Evolutionary conservation across 1,140 invertebrate genomes (phyloP).

Genomic region (Chironomus striatipennis): DNA sequence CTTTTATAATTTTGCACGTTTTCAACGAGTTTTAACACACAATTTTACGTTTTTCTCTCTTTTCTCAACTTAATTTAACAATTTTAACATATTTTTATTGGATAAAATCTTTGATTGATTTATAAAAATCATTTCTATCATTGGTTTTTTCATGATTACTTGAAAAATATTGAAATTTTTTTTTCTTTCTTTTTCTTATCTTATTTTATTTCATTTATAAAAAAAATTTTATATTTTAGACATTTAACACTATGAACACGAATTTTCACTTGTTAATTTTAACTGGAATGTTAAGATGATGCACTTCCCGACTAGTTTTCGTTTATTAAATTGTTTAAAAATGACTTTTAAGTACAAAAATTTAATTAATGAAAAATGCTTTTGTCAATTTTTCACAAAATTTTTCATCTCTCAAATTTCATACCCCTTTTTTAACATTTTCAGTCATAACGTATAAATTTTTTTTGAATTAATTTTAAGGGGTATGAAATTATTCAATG

Average conservation of each 20-base stretch:
- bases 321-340: background rate
- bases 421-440: no score
- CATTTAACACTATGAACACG: conserved; percentile 14
- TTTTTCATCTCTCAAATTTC: no score
- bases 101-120: conserved; percentile 14
- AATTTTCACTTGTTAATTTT: background rate
- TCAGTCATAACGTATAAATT: no score
- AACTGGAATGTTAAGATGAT: background rate
- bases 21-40: background rate
- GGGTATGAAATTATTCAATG: no score
- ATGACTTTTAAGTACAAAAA: conserved; percentile 1
- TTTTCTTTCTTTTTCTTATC: no score
- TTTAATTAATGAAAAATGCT: no score
- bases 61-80: background rate
- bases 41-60: background rate
- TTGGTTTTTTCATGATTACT: background rate
- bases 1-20: conserved; percentile 4
- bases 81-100: background rate
- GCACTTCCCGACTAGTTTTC: background rate
- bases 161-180: background rate
- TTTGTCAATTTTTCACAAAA: no score
- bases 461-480: no score
- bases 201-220: background rate
- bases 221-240: background rate
- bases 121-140: conserved; percentile 15